phyloP scores from a whole-genome alignment of 2,113 vertebrate genomes.

The Hippocampus abdominalis region DNA sequence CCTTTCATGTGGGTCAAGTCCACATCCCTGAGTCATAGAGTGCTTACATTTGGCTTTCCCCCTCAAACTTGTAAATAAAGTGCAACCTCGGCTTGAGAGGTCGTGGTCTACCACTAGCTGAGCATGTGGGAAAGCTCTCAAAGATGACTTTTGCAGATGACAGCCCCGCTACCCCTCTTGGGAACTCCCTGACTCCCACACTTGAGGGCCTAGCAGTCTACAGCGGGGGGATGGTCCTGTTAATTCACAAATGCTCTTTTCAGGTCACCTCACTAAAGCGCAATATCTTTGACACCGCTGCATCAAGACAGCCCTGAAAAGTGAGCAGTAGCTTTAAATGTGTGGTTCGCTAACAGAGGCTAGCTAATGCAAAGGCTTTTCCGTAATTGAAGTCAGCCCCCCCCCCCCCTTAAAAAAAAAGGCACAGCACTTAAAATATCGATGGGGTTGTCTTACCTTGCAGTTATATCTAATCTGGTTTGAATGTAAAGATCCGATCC shows the following conservation, averaged over 20 bases:
- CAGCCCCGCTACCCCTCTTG: conserved; percentile 37
- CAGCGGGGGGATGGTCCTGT: conserved; percentile 24
- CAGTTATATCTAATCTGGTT: not conserved
- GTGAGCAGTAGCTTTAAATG: not conserved
- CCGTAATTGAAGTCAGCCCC: not conserved
- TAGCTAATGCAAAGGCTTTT: not conserved
- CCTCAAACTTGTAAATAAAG: conserved; percentile 34
- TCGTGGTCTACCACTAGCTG: conserved; percentile 26
- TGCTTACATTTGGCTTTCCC: conserved; percentile 17
- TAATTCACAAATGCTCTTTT: conserved; percentile 20
- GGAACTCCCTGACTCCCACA: conserved; percentile 45
- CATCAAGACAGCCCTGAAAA: not conserved
- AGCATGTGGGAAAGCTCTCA: conserved; percentile 62
- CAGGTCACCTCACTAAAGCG: not conserved
- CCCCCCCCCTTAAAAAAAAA: conserved; percentile 13
- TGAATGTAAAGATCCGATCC: not conserved
- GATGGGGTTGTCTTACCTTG: conserved; percentile 14
- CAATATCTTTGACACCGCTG: not conserved
- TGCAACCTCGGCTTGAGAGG: conserved; percentile 26
- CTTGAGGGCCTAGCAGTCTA: conserved; percentile 32
- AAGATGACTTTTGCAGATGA: conserved; percentile 49
- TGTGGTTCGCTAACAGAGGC: not conserved
- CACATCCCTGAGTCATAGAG: conserved; percentile 16
- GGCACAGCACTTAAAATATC: conserved; percentile 20
- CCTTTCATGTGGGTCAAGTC: conserved; percentile 13